These are phyloP conservation scores for Dorcus parallelipipedus DNA, from an alignment of 2,888 invertebrate genomes.

Conservation along the genomic window DNA sequence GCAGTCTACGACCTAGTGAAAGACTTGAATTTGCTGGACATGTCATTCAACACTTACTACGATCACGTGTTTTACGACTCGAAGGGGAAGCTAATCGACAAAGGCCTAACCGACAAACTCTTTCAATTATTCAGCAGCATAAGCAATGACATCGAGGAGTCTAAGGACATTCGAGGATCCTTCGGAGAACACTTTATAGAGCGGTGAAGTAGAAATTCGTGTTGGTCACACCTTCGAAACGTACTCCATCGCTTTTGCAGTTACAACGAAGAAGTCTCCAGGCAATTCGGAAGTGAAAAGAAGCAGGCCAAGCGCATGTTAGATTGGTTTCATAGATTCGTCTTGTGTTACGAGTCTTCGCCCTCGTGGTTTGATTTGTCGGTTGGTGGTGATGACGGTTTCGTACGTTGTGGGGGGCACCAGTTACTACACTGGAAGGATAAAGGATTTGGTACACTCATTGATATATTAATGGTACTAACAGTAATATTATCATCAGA, in stretches of 20 bases:
- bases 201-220: slow-evolving; percentile 29
- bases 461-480: slow-evolving; percentile 65
- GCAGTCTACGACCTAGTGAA: slow-evolving; percentile 42
- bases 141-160: slow-evolving; percentile 29
- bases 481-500: neutral
- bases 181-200: slow-evolving; percentile 40
- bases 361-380: slow-evolving; percentile 67
- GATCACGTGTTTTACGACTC: slow-evolving; percentile 38
- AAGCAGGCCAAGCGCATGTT: slow-evolving; percentile 24
- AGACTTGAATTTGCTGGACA: slow-evolving; percentile 34
- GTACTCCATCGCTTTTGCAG: slow-evolving; percentile 24
- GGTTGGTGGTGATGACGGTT: slow-evolving; percentile 59
- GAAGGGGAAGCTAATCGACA: slow-evolving; percentile 33
- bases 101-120: slow-evolving; percentile 34
- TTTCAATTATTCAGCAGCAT: slow-evolving; percentile 31
- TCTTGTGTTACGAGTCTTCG: slow-evolving; percentile 54
- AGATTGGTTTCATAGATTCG: slow-evolving; percentile 41
- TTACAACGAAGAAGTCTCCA: slow-evolving; percentile 26
- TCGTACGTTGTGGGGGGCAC: slow-evolving; percentile 69
- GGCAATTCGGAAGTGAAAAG: slow-evolving; percentile 24
- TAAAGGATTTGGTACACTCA: slow-evolving; percentile 64
- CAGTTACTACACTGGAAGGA: slow-evolving; percentile 70
- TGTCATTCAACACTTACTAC: slow-evolving; percentile 46
- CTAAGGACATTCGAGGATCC: slow-evolving; percentile 28
- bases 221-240: neutral